Conservation (phyloP, 1,140 invertebrate species). For the Drosophila takahashii region DNA sequence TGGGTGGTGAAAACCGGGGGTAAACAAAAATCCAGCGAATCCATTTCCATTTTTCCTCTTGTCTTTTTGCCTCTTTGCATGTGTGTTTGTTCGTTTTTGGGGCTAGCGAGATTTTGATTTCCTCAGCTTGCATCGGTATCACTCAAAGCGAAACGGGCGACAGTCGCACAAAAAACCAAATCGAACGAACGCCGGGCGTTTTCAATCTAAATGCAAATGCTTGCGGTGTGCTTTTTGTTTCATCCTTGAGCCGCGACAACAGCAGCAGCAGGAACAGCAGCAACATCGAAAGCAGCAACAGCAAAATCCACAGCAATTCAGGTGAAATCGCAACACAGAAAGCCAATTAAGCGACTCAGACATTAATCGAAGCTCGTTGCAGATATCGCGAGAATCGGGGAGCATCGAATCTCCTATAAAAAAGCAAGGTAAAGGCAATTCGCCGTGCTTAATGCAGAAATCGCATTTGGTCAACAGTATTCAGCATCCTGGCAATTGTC, state of each 20-base stretch:
- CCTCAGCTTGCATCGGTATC: conserved; percentile 71
- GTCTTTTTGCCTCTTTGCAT: conserved; percentile 20
- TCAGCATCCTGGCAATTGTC: conserved; percentile 24
- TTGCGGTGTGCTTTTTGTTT: conserved; percentile 66
- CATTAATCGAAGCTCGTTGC: conserved; percentile 69
- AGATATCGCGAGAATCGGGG: conserved; percentile 26
- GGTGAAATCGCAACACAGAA: conserved; percentile 77
- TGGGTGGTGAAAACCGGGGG: background rate
- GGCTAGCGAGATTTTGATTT: conserved; percentile 66
- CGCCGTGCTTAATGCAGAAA: conserved; percentile 48
- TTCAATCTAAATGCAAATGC: conserved; percentile 82
- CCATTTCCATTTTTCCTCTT: conserved; percentile 29
- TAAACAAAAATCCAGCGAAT: conserved; percentile 37
- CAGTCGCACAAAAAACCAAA: conserved; percentile 24
- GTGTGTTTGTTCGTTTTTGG: conserved; percentile 27
- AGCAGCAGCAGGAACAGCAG: conserved; percentile 11
- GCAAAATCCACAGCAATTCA: conserved; percentile 31
- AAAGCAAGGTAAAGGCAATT: conserved; percentile 33
- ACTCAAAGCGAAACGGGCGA: conserved; percentile 43
- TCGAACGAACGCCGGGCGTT: conserved; percentile 55
- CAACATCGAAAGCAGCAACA: conserved; percentile 7
- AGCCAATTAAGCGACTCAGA: conserved; percentile 72
- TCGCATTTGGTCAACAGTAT: conserved; percentile 30
- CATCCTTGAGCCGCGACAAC: conserved; percentile 43
- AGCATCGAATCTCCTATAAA: conserved; percentile 3